phyloP scores from a whole-genome alignment of 2,797 vertebrate genomes.

The Rhinophrynus dorsalis region DNA sequence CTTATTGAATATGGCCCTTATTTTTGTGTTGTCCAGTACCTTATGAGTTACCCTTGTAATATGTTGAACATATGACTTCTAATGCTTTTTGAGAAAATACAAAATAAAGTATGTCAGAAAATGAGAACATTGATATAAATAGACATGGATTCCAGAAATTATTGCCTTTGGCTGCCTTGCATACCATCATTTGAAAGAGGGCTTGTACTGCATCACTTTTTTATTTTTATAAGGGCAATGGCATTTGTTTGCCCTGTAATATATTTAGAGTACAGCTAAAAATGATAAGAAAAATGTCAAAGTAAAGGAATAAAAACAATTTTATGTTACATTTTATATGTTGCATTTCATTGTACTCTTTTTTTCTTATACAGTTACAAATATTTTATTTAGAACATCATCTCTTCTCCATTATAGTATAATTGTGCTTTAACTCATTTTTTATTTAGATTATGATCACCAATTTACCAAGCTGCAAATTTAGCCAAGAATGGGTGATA shows the following conservation, averaged over 20 bases:
- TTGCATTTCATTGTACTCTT: not conserved
- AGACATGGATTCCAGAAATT: constrained; percentile 15
- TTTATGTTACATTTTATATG: not conserved
- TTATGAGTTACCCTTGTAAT: not conserved
- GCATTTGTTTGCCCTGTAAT: constrained; percentile 12
- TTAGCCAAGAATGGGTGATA: too few relatives aligned
- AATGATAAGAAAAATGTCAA: constrained; percentile 31
- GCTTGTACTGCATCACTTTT: not conserved
- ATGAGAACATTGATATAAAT: constrained; percentile 1
- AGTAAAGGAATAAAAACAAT: constrained; percentile 5
- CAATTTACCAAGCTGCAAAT: too few relatives aligned
- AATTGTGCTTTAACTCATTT: too few relatives aligned
- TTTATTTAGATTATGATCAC: too few relatives aligned
- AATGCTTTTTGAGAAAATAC: not conserved
- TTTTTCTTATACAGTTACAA: too few relatives aligned
- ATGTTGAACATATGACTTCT: not conserved
- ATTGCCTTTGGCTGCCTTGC: constrained; percentile 32
- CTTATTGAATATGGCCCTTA: too few relatives aligned
- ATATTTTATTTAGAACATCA: too few relatives aligned
- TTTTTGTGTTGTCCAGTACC: not conserved
- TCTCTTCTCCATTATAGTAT: too few relatives aligned
- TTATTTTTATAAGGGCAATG: constrained; percentile 32
- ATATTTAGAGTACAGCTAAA: constrained; percentile 8
- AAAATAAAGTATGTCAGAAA: constrained; percentile 16
- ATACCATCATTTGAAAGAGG: constrained; percentile 11